phyloP scores from a whole-genome alignment of 2,888 invertebrate genomes.

The Rhingia campestris region DNA sequence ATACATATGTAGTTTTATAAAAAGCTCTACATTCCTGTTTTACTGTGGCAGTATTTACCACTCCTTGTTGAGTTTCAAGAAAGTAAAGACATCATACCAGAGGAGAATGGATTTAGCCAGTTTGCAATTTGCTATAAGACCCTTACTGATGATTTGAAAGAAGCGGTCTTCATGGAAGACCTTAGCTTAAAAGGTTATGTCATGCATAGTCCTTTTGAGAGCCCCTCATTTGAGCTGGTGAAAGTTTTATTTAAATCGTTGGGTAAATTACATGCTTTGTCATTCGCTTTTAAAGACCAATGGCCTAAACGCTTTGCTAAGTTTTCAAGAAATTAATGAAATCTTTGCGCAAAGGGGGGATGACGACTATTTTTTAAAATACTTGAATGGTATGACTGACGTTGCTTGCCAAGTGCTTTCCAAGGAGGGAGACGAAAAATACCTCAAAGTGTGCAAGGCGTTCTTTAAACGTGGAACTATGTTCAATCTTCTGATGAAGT shows the following conservation, averaged over 20 bases:
- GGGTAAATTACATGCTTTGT: conserved; percentile 83
- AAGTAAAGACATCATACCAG: conserved; percentile 74
- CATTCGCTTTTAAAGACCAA: conserved; percentile 81
- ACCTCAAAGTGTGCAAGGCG: conserved; percentile 69
- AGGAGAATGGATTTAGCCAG: conserved; percentile 76
- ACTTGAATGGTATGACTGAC: conserved; percentile 77
- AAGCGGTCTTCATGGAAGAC: conserved; percentile 84
- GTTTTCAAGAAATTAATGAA: conserved; percentile 76
- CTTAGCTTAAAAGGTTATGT: conserved; percentile 81
- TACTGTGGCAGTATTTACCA: not conserved
- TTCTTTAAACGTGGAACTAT: conserved; percentile 75
- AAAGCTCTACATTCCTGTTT: not conserved
- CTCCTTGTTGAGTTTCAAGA: conserved; percentile 76
- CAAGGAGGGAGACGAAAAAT: conserved; percentile 54
- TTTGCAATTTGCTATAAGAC: conserved; percentile 76
- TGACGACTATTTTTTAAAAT: conserved; percentile 36
- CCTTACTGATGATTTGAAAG: conserved; percentile 79
- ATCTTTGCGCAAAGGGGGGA: conserved; percentile 75
- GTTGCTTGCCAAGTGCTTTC: conserved; percentile 60
- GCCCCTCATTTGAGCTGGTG: conserved; percentile 80
- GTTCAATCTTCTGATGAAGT: conserved; percentile 75
- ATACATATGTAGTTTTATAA: not conserved
- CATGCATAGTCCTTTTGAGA: conserved; percentile 82
- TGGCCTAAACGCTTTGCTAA: conserved; percentile 75
- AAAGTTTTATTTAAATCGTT: conserved; percentile 81